Conservation (phyloP, 2,888 invertebrate genomes). For the Hetaerina titia region DNA sequence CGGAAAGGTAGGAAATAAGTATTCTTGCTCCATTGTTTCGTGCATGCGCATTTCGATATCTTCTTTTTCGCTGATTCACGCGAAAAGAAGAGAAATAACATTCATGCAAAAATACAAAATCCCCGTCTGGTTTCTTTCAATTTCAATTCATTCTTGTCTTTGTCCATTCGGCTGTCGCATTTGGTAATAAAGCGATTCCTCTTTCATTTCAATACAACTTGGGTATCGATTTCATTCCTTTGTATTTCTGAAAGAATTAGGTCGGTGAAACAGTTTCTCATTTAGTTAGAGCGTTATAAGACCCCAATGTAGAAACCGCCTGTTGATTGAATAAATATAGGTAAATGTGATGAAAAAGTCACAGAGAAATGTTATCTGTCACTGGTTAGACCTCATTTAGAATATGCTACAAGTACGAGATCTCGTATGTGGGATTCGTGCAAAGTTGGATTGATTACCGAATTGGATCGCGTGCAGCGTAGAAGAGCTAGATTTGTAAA, state of each 20-base stretch:
- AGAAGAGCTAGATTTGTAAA: no score
- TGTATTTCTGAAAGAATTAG: background rate
- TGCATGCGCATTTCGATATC: background rate
- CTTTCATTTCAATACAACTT: background rate
- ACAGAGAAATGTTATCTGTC: no score
- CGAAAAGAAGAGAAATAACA: background rate
- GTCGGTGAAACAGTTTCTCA: background rate
- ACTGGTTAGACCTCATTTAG: no score
- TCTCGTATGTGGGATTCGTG: no score
- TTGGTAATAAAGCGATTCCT: background rate
- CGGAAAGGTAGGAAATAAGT: background rate
- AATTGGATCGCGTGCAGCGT: no score
- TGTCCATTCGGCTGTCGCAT: background rate
- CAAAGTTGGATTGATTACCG: no score
- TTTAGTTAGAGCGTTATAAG: background rate
- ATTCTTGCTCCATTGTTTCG: background rate
- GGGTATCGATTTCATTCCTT: background rate
- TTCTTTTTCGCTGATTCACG: background rate
- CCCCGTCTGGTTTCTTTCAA: background rate
- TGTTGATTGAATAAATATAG: no score
- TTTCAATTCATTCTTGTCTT: background rate
- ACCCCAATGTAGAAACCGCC: background rate
- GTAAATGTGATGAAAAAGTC: no score
- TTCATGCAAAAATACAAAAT: background rate
- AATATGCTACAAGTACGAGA: no score